These are phyloP conservation scores for Gasteruption jaculator DNA, from an alignment of 2,888 invertebrate species.

Conservation along the genomic window DNA sequence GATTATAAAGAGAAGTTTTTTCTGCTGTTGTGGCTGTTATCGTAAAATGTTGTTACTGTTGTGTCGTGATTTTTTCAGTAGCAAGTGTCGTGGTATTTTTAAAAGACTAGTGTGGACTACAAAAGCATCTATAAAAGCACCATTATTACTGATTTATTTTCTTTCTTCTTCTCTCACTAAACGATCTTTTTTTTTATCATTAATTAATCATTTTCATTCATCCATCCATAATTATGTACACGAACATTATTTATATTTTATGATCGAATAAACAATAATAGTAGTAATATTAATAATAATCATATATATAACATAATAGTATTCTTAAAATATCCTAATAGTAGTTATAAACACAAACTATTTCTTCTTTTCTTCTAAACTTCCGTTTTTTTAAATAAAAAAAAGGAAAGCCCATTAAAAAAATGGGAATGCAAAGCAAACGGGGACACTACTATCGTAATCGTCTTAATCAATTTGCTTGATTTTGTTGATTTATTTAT, in stretches of 20 bases:
- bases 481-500: too few species aligned
- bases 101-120: too few species aligned
- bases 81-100: too few species aligned
- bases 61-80: too few species aligned
- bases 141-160: constrained; percentile 46
- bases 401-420: constrained; percentile 3
- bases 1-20: neutral
- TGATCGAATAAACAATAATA: constrained; percentile 38
- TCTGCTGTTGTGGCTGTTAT: too few species aligned
- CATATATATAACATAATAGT: constrained; percentile 37
- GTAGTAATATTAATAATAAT: constrained; percentile 33
- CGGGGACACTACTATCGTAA: too few species aligned
- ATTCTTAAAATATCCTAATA: constrained; percentile 32
- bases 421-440: too few species aligned
- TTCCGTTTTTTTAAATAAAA: constrained; percentile 3
- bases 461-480: too few species aligned
- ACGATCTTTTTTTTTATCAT: too few species aligned
- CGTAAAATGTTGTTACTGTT: too few species aligned
- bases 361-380: too few species aligned
- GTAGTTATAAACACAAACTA: constrained; percentile 38
- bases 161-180: constrained; percentile 36
- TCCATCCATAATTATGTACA: constrained; percentile 44
- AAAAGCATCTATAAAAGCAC: constrained; percentile 41
- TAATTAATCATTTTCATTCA: constrained; percentile 43
- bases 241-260: constrained; percentile 38